These are phyloP conservation scores for Lepeophtheirus salmonis DNA, from an alignment of 1,140 invertebrate genomes.

Conservation along the genomic window DNA sequence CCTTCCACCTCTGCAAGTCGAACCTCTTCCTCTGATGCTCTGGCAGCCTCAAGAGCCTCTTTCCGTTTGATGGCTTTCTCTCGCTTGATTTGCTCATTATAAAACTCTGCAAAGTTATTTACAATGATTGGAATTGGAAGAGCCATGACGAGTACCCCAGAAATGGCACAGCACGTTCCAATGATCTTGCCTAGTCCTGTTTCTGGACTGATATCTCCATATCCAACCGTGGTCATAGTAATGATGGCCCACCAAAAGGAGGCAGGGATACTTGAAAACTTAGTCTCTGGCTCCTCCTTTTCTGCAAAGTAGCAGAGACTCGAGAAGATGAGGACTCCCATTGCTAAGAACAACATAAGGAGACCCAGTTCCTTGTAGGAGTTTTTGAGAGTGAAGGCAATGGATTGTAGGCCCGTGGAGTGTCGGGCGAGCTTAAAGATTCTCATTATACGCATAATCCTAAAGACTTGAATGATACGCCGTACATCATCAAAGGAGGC, in stretches of 20 bases:
- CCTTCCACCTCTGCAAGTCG: constrained; percentile 16
- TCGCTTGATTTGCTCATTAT: constrained; percentile 18
- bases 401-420: constrained; percentile 38
- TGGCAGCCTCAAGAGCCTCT: constrained; percentile 13
- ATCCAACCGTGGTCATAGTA: constrained; percentile 36
- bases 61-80: constrained; percentile 19
- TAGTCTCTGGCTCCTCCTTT: constrained; percentile 31
- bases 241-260: constrained; percentile 38
- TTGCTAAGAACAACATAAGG: constrained; percentile 38
- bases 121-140: constrained; percentile 31
- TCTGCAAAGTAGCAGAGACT: constrained; percentile 40
- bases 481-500: constrained; percentile 31
- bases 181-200: constrained; percentile 28
- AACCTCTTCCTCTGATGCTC: constrained; percentile 13
- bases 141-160: constrained; percentile 25
- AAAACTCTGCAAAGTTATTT: constrained; percentile 27
- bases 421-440: constrained; percentile 41
- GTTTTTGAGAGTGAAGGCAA: constrained; percentile 39
- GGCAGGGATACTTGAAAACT: constrained; percentile 36
- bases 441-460: constrained; percentile 38
- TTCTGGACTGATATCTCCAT: constrained; percentile 30
- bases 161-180: constrained; percentile 24
- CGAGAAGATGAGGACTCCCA: constrained; percentile 39
- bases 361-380: constrained; percentile 40
- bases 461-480: constrained; percentile 37